Base-by-base conservation (phyloP, 2,888 invertebrate genomes). In the Caenorhabditis wallacei region DNA sequence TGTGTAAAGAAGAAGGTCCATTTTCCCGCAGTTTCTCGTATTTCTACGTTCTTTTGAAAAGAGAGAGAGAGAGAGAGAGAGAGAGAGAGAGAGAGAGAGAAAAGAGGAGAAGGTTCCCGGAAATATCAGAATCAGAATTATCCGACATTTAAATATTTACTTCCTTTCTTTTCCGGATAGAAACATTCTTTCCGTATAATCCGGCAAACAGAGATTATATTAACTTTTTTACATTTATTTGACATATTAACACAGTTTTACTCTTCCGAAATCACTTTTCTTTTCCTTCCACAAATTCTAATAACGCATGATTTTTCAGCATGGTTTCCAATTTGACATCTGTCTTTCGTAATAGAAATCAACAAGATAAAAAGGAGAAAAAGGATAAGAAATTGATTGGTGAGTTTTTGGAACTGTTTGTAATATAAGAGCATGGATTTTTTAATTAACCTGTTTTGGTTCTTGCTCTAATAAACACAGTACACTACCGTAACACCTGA, bases 281-380 rank as follows among this genome's bases (percentile, higher is more conserved):
- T 4, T 48, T 5, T 35, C 37, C 30, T 53, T 40, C n/a, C 26
- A 7, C 1, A 10, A 10, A 5, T 16, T n/a, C n/a, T 18, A 20
- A 10, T 30, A 74, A 37, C 26, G 53, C 57, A 51, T 48, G 57
- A 37, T 48, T 51, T 66, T 76, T 48, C 68, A 68, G 68, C 76
- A 76, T 76, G 76, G 76, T 76, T 59, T 76, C 75, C 75, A 76
- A 68, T 59, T 20, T 68, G 22, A 76, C 53, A 18, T 76, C 76
- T 22, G 69, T 76, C 53, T 76, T 76, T 46, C 76, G 76, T 48
- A 54, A 8, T 61, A 56, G 66, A 57, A 69, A 68, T 61, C 76
- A 76, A 43, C 64, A 48, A 35, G 48, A 64, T 13, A 64, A 66
- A 37, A 66, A 51, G 71, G 72, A 72, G 2, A 72, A 66, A 40